Conservation (phyloP, 2,888 invertebrate genomes). For the Drosophila histrio region DNA sequence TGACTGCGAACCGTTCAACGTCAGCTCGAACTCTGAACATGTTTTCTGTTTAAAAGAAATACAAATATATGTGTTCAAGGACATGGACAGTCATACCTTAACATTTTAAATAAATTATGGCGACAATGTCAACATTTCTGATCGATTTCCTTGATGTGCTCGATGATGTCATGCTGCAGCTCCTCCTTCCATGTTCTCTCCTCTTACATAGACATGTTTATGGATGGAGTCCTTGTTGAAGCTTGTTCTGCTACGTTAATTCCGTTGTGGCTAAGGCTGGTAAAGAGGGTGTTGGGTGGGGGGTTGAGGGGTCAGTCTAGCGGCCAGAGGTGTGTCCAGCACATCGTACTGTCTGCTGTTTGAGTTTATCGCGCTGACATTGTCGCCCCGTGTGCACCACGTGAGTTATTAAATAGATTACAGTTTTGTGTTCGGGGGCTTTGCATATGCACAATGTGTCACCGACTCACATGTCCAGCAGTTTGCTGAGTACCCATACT, state of each 20-base stretch:
- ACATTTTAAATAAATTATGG: constrained; percentile 28
- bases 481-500: not conserved
- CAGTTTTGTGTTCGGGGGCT: constrained; percentile 54
- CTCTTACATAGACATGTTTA: not conserved
- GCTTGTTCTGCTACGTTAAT: constrained; percentile 33
- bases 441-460: constrained; percentile 13
- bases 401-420: constrained; percentile 78
- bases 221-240: not conserved
- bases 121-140: constrained; percentile 34
- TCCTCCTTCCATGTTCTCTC: not conserved
- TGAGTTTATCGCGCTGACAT: constrained; percentile 65
- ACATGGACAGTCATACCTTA: not conserved
- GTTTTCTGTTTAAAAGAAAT: not conserved
- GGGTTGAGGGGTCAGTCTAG: not conserved
- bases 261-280: constrained; percentile 9
- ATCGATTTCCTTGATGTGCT: constrained; percentile 38
- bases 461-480: constrained; percentile 15
- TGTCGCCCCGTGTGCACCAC: constrained; percentile 50
- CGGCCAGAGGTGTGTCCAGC: not conserved
- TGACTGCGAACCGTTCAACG: no score
- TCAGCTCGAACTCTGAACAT: not conserved
- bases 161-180: constrained; percentile 30
- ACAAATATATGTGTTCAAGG: not conserved
- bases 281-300: no score
- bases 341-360: constrained; percentile 23